Evolutionary conservation across 2,113 vertebrate species (phyloP).

Genomic region (Tiliqua scincoides): DNA sequence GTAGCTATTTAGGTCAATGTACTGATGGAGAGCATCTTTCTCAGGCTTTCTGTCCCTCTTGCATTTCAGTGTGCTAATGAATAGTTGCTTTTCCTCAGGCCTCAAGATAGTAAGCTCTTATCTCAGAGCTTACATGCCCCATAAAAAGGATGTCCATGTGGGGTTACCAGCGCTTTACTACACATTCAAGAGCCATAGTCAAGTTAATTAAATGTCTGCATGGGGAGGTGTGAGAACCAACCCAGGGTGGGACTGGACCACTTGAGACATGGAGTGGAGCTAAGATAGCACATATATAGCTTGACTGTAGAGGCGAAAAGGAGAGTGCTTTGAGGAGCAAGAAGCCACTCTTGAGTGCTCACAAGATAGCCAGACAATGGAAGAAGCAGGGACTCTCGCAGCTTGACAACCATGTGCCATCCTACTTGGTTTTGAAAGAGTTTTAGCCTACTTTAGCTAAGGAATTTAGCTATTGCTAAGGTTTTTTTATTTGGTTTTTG

Average conservation of each 20-base stretch:
- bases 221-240: not conserved
- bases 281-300: not conserved
- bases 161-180: not conserved
- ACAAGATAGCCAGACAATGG: too few relatives aligned
- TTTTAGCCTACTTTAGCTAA: not conserved
- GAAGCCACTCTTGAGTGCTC: too few relatives aligned
- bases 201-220: not conserved
- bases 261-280: not conserved
- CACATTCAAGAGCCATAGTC: not conserved
- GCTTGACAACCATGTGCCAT: not conserved
- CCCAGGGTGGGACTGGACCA: not conserved
- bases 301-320: not conserved
- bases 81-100: not conserved
- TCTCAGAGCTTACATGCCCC: not conserved
- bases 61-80: not conserved
- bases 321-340: too few relatives aligned
- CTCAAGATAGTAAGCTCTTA: not conserved
- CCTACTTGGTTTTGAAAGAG: not conserved
- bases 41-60: constrained; percentile 18
- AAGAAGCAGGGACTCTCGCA: not conserved
- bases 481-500: not conserved
- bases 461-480: not conserved
- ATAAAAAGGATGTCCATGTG: not conserved
- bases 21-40: not conserved
- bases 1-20: not conserved